Percentiles rank a stretch among this genome's conserved stretches.
Evolutionary conservation across 1,140 invertebrate genomes (phyloP).

Genomic region (Drosophila neocordata): DNA sequence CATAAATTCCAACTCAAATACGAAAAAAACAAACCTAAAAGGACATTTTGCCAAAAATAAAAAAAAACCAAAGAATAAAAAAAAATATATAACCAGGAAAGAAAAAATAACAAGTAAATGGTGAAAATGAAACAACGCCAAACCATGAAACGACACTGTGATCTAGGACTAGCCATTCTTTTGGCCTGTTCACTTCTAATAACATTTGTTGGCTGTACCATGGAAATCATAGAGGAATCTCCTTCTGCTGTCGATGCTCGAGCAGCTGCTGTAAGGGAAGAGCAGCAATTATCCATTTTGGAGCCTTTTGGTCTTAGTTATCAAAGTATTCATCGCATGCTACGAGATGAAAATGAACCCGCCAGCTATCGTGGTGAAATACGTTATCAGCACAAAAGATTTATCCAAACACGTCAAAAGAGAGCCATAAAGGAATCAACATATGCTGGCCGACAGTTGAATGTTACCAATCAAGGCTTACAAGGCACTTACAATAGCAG

Average conservation of each 20-base stretch:
- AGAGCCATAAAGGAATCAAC: neutral
- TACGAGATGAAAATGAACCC: slow-evolving; percentile 73
- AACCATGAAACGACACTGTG: slow-evolving; percentile 46
- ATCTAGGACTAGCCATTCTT: slow-evolving; percentile 41
- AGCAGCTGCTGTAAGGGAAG: slow-evolving; percentile 34
- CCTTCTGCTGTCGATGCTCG: too few species aligned
- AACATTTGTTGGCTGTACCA: slow-evolving; percentile 20
- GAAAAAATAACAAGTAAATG: slow-evolving; percentile 6
- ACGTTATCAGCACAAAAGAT: slow-evolving; percentile 62
- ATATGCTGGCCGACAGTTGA: slow-evolving; percentile 27
- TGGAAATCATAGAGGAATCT: slow-evolving; percentile 21
- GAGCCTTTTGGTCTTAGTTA: slow-evolving; percentile 56
- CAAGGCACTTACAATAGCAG: slow-evolving; percentile 46
- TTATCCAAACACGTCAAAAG: slow-evolving; percentile 41
- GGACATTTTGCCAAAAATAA: slow-evolving; percentile 25
- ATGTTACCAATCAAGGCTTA: slow-evolving; percentile 49
- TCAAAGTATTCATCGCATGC: slow-evolving; percentile 69
- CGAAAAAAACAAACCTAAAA: slow-evolving; percentile 26
- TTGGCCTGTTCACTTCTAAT: slow-evolving; percentile 30
- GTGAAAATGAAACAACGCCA: slow-evolving; percentile 49
- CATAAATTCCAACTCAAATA: slow-evolving; percentile 79
- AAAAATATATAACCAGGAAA: slow-evolving; percentile 11
- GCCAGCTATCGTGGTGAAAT: slow-evolving; percentile 58
- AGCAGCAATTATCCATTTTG: slow-evolving; percentile 34
- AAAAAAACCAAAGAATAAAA: neutral